Evolutionary conservation across 2,113 vertebrate genomes (phyloP).

Genomic region (Elephas maximus): DNA sequence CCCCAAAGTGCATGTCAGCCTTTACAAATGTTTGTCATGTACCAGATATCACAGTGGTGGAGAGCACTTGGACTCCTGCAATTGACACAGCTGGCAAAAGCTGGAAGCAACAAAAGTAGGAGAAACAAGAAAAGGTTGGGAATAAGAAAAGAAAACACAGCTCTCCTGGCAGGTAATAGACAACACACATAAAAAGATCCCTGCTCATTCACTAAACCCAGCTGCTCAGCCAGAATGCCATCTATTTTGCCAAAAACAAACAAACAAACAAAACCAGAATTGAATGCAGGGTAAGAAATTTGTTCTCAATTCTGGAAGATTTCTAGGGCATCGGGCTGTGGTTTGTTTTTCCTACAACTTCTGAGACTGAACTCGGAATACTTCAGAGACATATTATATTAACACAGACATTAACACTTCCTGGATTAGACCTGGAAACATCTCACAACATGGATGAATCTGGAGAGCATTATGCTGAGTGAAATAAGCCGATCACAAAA

Average conservation of each 20-base stretch:
- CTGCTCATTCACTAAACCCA: constrained; percentile 16
- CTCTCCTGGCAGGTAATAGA: constrained; percentile 6
- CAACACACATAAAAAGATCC: not conserved
- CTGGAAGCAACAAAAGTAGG: constrained; percentile 2
- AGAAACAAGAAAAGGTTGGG: constrained; percentile 16
- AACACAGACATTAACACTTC: constrained; percentile 13
- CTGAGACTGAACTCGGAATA: not conserved
- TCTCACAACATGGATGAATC: too few species aligned
- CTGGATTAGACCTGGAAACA: not conserved
- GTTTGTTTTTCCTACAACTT: not conserved
- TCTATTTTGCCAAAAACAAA: not conserved
- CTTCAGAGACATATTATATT: not conserved
- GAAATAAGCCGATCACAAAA: too few species aligned
- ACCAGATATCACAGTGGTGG: not conserved
- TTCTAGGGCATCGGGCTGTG: not conserved
- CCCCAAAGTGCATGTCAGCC: not conserved
- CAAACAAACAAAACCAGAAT: not conserved
- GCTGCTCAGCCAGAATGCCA: not conserved
- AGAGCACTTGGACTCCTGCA: not conserved
- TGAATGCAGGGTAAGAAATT: not conserved
- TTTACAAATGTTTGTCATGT: not conserved
- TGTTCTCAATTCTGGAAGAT: not conserved
- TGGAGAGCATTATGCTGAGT: too few species aligned
- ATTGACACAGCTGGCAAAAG: constrained; percentile 26
- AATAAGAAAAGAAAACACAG: not conserved